These are phyloP conservation scores for Plodia interpunctella DNA, from an alignment of 1,140 invertebrate genomes.

Conservation along the genomic window DNA sequence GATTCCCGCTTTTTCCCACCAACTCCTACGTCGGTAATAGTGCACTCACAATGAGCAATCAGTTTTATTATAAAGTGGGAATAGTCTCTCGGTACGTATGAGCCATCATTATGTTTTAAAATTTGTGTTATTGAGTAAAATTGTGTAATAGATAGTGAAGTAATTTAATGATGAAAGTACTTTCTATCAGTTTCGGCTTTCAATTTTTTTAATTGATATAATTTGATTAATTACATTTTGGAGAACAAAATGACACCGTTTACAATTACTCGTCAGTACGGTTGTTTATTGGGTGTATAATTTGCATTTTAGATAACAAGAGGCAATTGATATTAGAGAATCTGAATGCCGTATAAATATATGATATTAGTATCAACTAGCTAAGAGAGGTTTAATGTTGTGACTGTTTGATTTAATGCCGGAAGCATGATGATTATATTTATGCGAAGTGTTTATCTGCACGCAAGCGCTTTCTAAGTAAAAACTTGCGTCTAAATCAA, in stretches of 20 bases:
- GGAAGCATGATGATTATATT: constrained; percentile 33
- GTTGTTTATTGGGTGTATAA: constrained; percentile 18
- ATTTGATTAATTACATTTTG: constrained; percentile 8
- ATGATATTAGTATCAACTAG: constrained; percentile 27
- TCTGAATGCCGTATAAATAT: constrained; percentile 22
- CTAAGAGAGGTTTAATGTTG: constrained; percentile 21
- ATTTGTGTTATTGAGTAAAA: neutral
- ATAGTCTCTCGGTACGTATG: neutral
- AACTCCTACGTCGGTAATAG: constrained; percentile 37
- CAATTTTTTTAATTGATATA: constrained; percentile 18
- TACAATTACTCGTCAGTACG: constrained; percentile 8
- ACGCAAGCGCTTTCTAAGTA: constrained; percentile 31
- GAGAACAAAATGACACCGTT: constrained; percentile 11
- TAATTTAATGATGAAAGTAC: constrained; percentile 11
- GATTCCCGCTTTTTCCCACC: constrained; percentile 37
- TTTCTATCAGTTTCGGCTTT: constrained; percentile 13
- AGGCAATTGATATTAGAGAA: constrained; percentile 28
- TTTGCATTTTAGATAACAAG: constrained; percentile 27
- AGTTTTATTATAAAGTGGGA: constrained; percentile 8
- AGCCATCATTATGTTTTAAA: neutral
- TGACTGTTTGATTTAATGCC: constrained; percentile 30
- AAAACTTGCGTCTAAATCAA: constrained; percentile 11
- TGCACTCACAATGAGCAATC: constrained; percentile 34
- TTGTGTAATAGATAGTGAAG: too few relatives aligned
- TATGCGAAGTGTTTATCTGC: constrained; percentile 24